Base-by-base conservation (phyloP, 1,140 invertebrate genomes). In the Mamestra configurata region DNA sequence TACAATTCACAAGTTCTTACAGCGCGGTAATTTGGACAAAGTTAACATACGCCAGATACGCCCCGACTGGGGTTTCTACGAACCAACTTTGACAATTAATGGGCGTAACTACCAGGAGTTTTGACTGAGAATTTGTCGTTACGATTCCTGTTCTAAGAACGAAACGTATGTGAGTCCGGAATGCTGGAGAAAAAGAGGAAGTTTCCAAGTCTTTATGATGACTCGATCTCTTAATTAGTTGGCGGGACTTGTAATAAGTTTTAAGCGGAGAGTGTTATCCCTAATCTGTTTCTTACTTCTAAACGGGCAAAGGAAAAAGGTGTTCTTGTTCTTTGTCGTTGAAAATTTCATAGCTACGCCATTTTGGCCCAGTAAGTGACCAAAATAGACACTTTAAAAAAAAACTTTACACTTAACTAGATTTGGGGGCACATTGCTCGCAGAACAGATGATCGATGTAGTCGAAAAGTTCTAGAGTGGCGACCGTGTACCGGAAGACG, bases 41-140 rank as follows among this genome's bases (percentile, higher is more conserved):
- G 83, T 86, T 88, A 85, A 82, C 85, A 84, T 82, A 86, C 82
- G 86, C 76, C 75, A 81, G 85, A 89, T 89, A 88, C 79, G 82
- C 83, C 82, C 77, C 80, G 64, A 82, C 81, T 75, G 82, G 78
- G 84, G 85, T 66, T 79, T 78, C 66, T 72, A 66, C 68, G 57
- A 79, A 79, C 79, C 55, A 89, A 90, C 85, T 89, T 90, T 79
- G 84, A 87, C 88, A 89, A 90, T 90, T 90, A 90, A 87, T 88
- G 83, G 84, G 78, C 79, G 79, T 84, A 83, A 79, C 55, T 55
- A 68, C 81, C 79, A 79, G 72, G 81, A 82, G 80, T 85, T 88
- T 87, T 88, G 83, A 85, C 88, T 88, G 82, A 77, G 82, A 89
- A 90, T 86, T 86, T 86, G 82, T 82, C 84, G 83, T 84, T 84